A percentile compares a stretch with the other conserved stretches of the same genome.
Evolutionary conservation across 2,797 vertebrate species (phyloP).

Genomic region (Pseudomugil gertrudae): DNA sequence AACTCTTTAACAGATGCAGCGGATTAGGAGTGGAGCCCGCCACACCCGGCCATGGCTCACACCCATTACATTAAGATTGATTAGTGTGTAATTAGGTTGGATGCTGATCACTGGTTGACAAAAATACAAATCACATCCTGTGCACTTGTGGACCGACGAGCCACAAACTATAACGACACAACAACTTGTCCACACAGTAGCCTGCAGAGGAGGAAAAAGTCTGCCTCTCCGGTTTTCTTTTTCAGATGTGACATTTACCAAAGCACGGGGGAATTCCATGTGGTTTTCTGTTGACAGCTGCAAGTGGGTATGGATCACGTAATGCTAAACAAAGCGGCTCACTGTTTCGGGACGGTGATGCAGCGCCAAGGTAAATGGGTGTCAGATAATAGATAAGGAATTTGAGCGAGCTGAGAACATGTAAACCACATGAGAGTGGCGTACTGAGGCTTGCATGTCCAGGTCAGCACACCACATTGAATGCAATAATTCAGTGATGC

Average conservation of each 20-base stretch:
- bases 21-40: slow-evolving; percentile 57
- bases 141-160: slow-evolving; percentile 19
- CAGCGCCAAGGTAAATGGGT: slow-evolving; percentile 36
- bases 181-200: slow-evolving; percentile 52
- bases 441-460: neutral
- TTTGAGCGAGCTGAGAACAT: slow-evolving; percentile 9
- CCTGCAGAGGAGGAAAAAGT: slow-evolving; percentile 23
- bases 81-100: slow-evolving; percentile 76
- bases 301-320: slow-evolving; percentile 53
- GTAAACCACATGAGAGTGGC: slow-evolving; percentile 13
- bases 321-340: slow-evolving; percentile 51
- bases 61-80: slow-evolving; percentile 76
- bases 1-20: slow-evolving; percentile 59
- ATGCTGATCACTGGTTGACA: slow-evolving; percentile 67
- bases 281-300: slow-evolving; percentile 67
- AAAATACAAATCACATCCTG: slow-evolving; percentile 69
- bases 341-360: slow-evolving; percentile 42
- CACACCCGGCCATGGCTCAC: slow-evolving; percentile 64
- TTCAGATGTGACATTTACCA: slow-evolving; percentile 59
- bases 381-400: slow-evolving; percentile 39
- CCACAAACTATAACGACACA: slow-evolving; percentile 29
- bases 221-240: slow-evolving; percentile 37
- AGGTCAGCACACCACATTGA: slow-evolving; percentile 17
- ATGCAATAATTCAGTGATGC: slow-evolving; percentile 42
- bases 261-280: slow-evolving; percentile 67